Evolutionary conservation across 2,797 vertebrate genomes (phyloP), one percentile per base, ranked within the genome.

Genomic region (Sebastolobus alascanus): DNA sequence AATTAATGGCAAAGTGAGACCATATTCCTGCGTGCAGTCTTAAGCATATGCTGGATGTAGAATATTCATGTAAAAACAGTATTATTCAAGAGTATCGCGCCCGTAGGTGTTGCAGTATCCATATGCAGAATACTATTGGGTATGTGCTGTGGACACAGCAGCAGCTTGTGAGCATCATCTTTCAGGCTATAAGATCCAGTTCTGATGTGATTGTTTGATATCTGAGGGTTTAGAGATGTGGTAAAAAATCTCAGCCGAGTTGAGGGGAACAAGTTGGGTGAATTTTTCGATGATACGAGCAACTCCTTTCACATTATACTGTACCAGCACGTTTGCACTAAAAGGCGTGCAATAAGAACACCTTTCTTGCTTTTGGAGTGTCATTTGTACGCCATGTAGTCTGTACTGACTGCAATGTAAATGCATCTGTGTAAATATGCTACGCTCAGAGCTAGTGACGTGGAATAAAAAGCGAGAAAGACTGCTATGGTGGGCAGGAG

Each of bases 21-120:
- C 6, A 1, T 7, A 61, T 73, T 68, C 82, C 79, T 75, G 64
- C 25, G 78, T 79, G 77, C 46, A 22, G 22, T 72, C 66, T 61
- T 31, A 38, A 84, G 71, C 91, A 87, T 90, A 89, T 93, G 90
- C 37, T 35, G 22, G 29, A 2, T 71, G 29, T 85, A 71, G 71
- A 91, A 90, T 91, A 89, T 89, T 89, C 56, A 89, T 87, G 87
- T 59, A 43, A 18, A 71, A 77, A 73, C 60, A 63, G 50, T 29
- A 52, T 81, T 76, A 60, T 31, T 31, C 18, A 64, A 50, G 31
- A 68, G 60, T 40, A 40, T 58, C 33, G 5, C 14, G 59, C 29
- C 91, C 75, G 84, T n/a, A 56, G 85, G 87, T 75, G 68, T 43
- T 55, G 54, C 40, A 54, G 10, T 4, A 37, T 38, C 79, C 68